Evolutionary conservation across 2,888 invertebrate species (phyloP), one percentile per base, ranked within the genome.

Genomic region (Priapulus caudatus): DNA sequence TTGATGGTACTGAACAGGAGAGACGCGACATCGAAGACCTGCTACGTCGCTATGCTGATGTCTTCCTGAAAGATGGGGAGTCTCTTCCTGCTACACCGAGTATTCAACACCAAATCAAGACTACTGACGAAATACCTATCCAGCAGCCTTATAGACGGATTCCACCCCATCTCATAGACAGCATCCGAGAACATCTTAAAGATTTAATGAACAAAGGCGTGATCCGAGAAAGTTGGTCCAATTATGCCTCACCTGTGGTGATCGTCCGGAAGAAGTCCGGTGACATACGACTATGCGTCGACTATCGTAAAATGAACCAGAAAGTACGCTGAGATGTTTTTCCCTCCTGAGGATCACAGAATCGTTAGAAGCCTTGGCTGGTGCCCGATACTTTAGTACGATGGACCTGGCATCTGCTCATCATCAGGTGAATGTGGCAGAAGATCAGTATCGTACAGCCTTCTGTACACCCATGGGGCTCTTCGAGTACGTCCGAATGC

Each of bases 281-380:
- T 1, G 24, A 23, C 15, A 22, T 59, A 4, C 44, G 59, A 15
- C 23, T 57, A 3, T 57, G 55, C 20, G 51, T 54, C 1, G 59
- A 60, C 22, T 59, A 52, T 19, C 18, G 45, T 60, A 10, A 59
- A 60, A 49, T 3, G 23, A 1, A 48, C 52, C n/a, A 58, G 57
- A 0, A 22, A 33, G 1, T 52, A 54, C 20, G 56, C 57, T 49
- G 48, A n/a, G n/a, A n/a, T n/a, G 56, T 3, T 55, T 55, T 33
- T 55, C 58, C 1, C 20, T 60, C 3, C 59, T 58, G 1, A 22
- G 56, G 2, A 51, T 59, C 5, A 54, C 55, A 15, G 60, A 60
- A 16, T 52, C 55, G 15, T 45, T 58, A 21, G 50, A 56, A 49
- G 5, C 23, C 4, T n/a, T 58, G 4, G 1, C 20, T 3, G 56